Conservation (phyloP, 2,888 invertebrate genomes). For the Muschampia staudingeri region DNA sequence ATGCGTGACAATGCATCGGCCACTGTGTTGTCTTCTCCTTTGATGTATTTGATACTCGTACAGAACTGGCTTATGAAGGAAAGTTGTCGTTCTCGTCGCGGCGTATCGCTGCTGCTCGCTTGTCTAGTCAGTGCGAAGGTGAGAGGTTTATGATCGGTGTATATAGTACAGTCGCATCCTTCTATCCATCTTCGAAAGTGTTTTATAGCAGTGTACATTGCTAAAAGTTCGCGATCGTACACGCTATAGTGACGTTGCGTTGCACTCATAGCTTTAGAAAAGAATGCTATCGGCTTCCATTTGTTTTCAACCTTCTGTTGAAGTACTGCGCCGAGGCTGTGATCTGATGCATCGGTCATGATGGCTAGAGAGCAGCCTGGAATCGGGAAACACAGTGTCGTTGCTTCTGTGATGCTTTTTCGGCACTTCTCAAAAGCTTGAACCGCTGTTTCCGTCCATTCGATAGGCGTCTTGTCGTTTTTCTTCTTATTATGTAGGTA, state of each 20-base stretch:
- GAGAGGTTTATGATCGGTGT: background rate
- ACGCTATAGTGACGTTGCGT: conserved; percentile 47
- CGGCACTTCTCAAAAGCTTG: conserved; percentile 59
- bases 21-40: conserved; percentile 56
- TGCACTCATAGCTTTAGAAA: conserved; percentile 58
- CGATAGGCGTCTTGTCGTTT: conserved; percentile 59
- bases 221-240: conserved; percentile 44
- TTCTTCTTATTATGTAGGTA: conserved; percentile 53
- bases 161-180: background rate
- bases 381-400: conserved; percentile 46
- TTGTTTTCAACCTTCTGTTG: conserved; percentile 53
- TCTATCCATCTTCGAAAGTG: conserved; percentile 50
- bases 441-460: conserved; percentile 36
- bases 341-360: conserved; percentile 63
- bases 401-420: conserved; percentile 51
- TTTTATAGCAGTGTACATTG: conserved; percentile 62
- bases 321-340: conserved; percentile 59
- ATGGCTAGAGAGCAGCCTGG: conserved; percentile 54
- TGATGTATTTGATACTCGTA: conserved; percentile 53
- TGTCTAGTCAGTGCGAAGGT: too few species aligned
- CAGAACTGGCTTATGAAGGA: conserved; percentile 63
- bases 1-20: conserved; percentile 65
- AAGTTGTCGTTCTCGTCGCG: too few species aligned
- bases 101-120: too few species aligned
- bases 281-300: conserved; percentile 64